Conservation (phyloP, 2,113 vertebrate genomes). For the Micronisus gabar region DNA sequence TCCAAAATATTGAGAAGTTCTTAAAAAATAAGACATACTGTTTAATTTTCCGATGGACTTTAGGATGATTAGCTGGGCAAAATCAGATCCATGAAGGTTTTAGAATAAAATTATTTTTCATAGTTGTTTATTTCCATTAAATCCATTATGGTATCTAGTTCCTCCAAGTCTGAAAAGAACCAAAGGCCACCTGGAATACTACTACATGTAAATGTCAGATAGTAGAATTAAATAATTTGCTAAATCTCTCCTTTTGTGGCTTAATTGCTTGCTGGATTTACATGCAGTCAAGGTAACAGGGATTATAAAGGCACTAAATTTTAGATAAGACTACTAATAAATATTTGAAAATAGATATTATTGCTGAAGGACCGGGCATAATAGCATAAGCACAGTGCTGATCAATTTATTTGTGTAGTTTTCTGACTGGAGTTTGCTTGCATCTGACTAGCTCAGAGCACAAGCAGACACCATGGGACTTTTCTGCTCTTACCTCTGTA, state of each 20-base stretch:
- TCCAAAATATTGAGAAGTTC: background rate
- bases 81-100: background rate
- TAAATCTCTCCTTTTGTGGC: background rate
- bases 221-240: background rate
- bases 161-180: background rate
- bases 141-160: background rate
- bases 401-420: background rate
- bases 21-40: background rate
- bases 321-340: background rate
- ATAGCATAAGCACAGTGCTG: background rate
- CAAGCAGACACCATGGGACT: background rate
- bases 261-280: background rate
- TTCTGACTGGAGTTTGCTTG: background rate
- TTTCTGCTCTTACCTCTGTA: background rate
- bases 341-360: slow-evolving; percentile 8
- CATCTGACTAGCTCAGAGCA: background rate
- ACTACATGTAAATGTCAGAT: background rate
- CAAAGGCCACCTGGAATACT: background rate
- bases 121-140: background rate
- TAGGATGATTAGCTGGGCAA: background rate
- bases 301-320: background rate
- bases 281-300: background rate
- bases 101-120: background rate
- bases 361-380: background rate
- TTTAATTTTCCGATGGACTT: background rate